Evolutionary conservation across 2,797 vertebrate species (phyloP).

Genomic region (Holocentrus rufus): DNA sequence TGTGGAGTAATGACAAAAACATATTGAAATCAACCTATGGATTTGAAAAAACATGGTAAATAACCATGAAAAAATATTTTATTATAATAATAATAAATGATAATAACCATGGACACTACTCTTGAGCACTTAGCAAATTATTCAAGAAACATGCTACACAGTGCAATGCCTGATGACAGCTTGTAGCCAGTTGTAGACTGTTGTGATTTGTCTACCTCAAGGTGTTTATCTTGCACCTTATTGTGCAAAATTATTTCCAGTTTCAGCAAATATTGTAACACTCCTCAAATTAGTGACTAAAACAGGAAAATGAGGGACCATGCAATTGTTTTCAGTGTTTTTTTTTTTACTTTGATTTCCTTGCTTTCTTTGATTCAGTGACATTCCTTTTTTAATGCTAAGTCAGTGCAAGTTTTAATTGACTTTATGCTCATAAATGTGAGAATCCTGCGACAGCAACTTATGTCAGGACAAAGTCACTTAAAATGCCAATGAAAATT

Average conservation of each 20-base stretch:
- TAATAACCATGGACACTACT: too few species aligned
- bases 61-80: not conserved
- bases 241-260: constrained; percentile 6
- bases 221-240: constrained; percentile 22
- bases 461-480: not conserved
- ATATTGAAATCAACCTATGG: constrained; percentile 5
- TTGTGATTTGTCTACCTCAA: constrained; percentile 51
- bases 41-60: constrained; percentile 21
- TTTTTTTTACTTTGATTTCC: not conserved
- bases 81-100: not conserved
- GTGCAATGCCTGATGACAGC: constrained; percentile 9
- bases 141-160: not conserved
- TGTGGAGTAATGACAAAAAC: constrained; percentile 26
- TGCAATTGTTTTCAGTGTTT: constrained; percentile 12
- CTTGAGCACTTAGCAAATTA: too few species aligned
- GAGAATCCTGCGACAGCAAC: not conserved
- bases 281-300: constrained; percentile 3
- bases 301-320: constrained; percentile 46
- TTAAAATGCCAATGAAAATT: not conserved
- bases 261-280: constrained; percentile 9
- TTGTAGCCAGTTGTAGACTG: constrained; percentile 29
- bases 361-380: not conserved
- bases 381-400: not conserved
- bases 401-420: constrained; percentile 14
- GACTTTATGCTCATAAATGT: constrained; percentile 12